phyloP scores from a whole-genome alignment of 1,140 invertebrate genomes.

The Drosophila willistoni region DNA sequence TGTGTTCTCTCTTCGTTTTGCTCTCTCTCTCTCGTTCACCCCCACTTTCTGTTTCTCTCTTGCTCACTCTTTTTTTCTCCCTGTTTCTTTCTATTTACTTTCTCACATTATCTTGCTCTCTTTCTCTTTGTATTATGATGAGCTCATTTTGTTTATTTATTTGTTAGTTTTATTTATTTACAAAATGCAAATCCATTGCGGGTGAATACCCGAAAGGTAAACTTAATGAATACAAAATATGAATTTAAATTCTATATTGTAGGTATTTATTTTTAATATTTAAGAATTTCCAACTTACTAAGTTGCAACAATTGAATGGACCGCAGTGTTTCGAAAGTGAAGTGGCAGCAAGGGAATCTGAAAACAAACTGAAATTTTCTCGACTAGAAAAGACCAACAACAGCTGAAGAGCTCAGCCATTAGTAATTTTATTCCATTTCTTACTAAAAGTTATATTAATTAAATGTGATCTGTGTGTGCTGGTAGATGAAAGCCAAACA shows the following conservation, averaged over 20 bases:
- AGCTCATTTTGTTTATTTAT: slow-evolving; percentile 53
- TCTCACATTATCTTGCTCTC: not conserved
- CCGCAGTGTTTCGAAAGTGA: too few relatives aligned
- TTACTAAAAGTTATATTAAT: slow-evolving; percentile 18
- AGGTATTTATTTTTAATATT: not conserved
- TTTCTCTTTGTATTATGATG: slow-evolving; percentile 24
- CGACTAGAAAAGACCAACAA: not conserved
- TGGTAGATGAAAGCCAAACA: not conserved
- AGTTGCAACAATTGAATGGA: not conserved
- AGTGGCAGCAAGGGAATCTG: slow-evolving; percentile 3
- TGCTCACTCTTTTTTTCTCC: not conserved
- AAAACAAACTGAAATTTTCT: slow-evolving; percentile 21
- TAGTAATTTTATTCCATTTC: not conserved
- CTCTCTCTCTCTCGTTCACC: not conserved
- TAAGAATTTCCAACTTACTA: not conserved
- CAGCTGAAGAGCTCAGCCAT: not conserved
- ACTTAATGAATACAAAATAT: slow-evolving; percentile 10
- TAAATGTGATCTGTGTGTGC: slow-evolving; percentile 8
- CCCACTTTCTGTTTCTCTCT: not conserved
- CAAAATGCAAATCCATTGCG: slow-evolving; percentile 5
- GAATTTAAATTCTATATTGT: not conserved
- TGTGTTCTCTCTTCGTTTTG: slow-evolving; percentile 2
- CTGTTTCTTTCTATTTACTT: slow-evolving; percentile 1
- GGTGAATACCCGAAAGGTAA: slow-evolving; percentile 10
- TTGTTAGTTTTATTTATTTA: slow-evolving; percentile 16